A percentile compares a stretch with the other conserved stretches of the same genome.
These are phyloP conservation scores for Rhaphigaster nebulosa DNA, from an alignment of 2,888 invertebrate genomes.

Conservation along the genomic window DNA sequence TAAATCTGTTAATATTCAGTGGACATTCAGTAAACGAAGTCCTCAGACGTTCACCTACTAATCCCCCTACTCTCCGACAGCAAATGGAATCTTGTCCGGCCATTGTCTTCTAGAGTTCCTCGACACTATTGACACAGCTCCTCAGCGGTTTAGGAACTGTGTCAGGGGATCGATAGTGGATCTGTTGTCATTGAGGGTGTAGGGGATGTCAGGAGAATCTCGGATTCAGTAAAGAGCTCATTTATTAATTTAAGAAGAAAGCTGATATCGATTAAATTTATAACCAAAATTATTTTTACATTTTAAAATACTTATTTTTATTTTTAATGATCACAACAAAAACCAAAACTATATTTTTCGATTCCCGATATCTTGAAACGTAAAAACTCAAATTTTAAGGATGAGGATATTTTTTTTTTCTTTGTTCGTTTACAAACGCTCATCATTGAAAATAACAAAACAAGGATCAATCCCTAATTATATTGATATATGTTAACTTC, in stretches of 20 bases:
- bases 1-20: background rate
- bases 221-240: background rate
- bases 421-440: no score
- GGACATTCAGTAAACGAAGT: background rate
- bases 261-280: no score
- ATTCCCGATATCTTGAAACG: no score
- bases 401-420: no score
- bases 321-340: no score
- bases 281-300: no score
- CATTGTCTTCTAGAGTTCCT: background rate
- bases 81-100: background rate
- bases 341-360: no score
- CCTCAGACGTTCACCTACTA: background rate
- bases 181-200: background rate
- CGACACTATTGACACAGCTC: conserved; percentile 14
- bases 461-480: no score
- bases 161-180: background rate
- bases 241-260: background rate
- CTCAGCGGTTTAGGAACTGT: background rate
- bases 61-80: background rate
- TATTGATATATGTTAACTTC: no score
- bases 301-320: no score
- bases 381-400: no score
- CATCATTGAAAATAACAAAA: no score
- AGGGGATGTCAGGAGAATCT: background rate